These are phyloP conservation scores for Catostomus latipinnis DNA, from an alignment of 2,797 vertebrate species.

Conservation along the genomic window DNA sequence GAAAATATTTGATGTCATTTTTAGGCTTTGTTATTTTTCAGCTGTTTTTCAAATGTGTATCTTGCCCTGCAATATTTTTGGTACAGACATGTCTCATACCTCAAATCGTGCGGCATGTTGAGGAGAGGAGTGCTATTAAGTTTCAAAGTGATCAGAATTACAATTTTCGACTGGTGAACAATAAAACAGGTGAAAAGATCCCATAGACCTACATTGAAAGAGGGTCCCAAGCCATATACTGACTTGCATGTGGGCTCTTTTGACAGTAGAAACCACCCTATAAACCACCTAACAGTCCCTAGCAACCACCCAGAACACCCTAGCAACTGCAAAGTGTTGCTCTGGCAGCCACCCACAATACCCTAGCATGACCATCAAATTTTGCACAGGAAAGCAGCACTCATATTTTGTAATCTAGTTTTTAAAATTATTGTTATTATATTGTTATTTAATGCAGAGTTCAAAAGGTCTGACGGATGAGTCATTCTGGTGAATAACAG, in stretches of 20 bases:
- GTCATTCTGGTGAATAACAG: slow-evolving; percentile 1
- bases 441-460: not conserved
- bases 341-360: not conserved
- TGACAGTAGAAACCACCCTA: not conserved
- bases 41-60: slow-evolving; percentile 12
- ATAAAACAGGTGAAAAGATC: not conserved
- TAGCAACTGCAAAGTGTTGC: slow-evolving; percentile 9
- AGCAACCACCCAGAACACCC: not conserved
- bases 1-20: no score
- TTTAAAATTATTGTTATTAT: not conserved
- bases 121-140: no score
- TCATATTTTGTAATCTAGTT: not conserved
- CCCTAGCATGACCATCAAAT: no score
- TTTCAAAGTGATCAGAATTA: not conserved
- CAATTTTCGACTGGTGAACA: not conserved
- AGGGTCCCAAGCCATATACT: no score
- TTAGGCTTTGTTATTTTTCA: no score
- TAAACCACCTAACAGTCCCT: not conserved
- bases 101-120: no score
- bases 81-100: not conserved
- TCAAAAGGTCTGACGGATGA: slow-evolving; percentile 16
- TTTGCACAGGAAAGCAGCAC: not conserved
- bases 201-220: no score
- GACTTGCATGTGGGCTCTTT: no score
- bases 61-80: not conserved